phyloP scores from a whole-genome alignment of 1,140 invertebrate genomes.

The Caenorhabditis briggsae region DNA sequence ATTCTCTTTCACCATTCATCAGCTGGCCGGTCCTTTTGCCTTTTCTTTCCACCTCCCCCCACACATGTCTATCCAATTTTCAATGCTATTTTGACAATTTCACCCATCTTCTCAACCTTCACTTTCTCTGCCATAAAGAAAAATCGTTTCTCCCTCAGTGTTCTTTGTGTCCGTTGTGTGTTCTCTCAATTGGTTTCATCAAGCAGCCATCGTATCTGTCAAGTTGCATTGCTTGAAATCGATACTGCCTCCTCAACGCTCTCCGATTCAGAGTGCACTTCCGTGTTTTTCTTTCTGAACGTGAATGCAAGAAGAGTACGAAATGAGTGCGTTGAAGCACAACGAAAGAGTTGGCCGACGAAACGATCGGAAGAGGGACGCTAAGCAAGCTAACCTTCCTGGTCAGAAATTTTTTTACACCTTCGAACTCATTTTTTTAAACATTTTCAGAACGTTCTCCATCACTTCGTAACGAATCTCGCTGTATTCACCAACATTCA shows the following conservation, averaged over 20 bases:
- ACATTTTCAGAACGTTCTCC: slow-evolving; percentile 37
- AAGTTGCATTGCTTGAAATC: no score
- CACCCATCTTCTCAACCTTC: neutral
- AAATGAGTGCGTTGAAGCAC: slow-evolving; percentile 22
- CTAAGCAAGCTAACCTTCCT: slow-evolving; percentile 3
- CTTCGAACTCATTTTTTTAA: neutral
- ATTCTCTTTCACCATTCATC: slow-evolving; percentile 37
- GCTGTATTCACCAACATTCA: neutral
- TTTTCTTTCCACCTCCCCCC: slow-evolving; percentile 33
- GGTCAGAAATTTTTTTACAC: neutral
- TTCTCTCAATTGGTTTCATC: no score
- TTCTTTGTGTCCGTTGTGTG: no score
- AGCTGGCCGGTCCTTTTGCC: slow-evolving; percentile 9
- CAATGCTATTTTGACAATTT: slow-evolving; percentile 1
- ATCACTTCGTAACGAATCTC: neutral
- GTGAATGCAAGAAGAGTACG: neutral
- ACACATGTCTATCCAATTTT: neutral
- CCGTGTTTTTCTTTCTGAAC: neutral
- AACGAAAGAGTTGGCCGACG: slow-evolving; percentile 12
- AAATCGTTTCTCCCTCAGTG: no score
- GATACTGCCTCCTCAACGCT: no score
- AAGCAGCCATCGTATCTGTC: no score
- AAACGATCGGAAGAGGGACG: slow-evolving; percentile 9
- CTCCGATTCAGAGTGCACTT: neutral
- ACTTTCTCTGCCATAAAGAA: neutral